Base-by-base conservation (phyloP, 2,113 vertebrate species). In the Varanus salvator region DNA sequence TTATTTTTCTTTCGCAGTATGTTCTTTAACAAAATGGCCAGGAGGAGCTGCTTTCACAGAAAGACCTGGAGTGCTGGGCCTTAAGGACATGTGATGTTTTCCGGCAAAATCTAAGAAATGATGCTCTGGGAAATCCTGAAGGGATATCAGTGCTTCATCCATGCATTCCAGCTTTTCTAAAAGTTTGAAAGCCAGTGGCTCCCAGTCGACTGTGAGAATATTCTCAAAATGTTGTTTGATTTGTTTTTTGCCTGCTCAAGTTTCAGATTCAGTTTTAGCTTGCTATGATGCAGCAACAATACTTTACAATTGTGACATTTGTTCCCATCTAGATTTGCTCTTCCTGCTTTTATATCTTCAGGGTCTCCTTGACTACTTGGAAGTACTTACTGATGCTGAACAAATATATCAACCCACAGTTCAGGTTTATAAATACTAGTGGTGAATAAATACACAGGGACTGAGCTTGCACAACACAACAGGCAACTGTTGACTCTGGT, bases 1-100 rank as follows among this genome's bases (percentile, higher is more conserved):
- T 78, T 27, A 29, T 74, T 74, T 88, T 82, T 74, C 52, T 83
- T 88, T 88, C 54, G 60, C 31, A 82, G 54, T 78, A 66, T 38
- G 27, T 71, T 88, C 71, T 34, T 72, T 86, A 50, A 21, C 44
- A 80, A 78, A 50, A 80, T 44, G 52, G 48, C 31, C 54, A 66
- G 19, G 80, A 57, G 25, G 38, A 34, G 8, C 38, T 50, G 52
- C 23, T 25, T 1, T 48, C 21, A 66, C 48, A 64, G 81, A 76
- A 50, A 89, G 54, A 74, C 52, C 38, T 2, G 17, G 6, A 86
- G 11, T n/a, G 38, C 82, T 25, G 44, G 60, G 34, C 60, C 38
- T 44, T 44, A 44, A 44, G 48, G 21, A 25, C 9, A 50, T n/a
- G 52, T 84, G 38, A 29, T 34, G 76, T 87, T 23, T 11, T 66